Evolutionary conservation across 2,888 invertebrate genomes (phyloP).

Genomic region (Aleiodes alternator): DNA sequence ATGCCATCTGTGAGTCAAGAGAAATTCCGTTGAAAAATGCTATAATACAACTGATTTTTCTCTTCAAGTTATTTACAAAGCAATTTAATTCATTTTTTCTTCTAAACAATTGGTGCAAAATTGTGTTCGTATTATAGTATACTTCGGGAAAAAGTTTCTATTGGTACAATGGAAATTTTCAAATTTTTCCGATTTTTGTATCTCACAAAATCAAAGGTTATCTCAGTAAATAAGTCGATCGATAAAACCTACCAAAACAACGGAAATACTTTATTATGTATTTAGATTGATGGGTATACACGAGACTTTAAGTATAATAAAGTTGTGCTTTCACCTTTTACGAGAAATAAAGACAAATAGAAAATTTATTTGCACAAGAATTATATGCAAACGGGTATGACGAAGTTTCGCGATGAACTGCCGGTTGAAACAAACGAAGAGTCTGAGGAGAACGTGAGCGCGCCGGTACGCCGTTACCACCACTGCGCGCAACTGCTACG

Average conservation of each 20-base stretch:
- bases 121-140: too few relatives aligned
- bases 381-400: constrained; percentile 69
- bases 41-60: too few relatives aligned
- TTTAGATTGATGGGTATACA: background rate
- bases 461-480: constrained; percentile 66
- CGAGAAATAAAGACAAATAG: constrained; percentile 15
- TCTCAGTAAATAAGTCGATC: too few relatives aligned
- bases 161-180: too few relatives aligned
- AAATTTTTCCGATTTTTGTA: too few relatives aligned
- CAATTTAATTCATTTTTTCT: too few relatives aligned
- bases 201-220: too few relatives aligned
- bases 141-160: too few relatives aligned
- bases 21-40: too few relatives aligned
- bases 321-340: constrained; percentile 32
- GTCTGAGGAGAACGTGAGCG: constrained; percentile 52
- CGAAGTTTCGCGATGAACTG: constrained; percentile 75
- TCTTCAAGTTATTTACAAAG: too few relatives aligned
- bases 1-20: too few relatives aligned
- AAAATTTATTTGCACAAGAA: background rate
- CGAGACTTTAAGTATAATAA: background rate
- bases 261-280: background rate
- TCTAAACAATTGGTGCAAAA: too few relatives aligned
- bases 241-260: constrained; percentile 4
- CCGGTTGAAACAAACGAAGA: constrained; percentile 55
- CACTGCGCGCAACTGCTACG: constrained; percentile 56